Base-by-base conservation (phyloP, 2,888 invertebrate species). In the Mythimna ferrago region DNA sequence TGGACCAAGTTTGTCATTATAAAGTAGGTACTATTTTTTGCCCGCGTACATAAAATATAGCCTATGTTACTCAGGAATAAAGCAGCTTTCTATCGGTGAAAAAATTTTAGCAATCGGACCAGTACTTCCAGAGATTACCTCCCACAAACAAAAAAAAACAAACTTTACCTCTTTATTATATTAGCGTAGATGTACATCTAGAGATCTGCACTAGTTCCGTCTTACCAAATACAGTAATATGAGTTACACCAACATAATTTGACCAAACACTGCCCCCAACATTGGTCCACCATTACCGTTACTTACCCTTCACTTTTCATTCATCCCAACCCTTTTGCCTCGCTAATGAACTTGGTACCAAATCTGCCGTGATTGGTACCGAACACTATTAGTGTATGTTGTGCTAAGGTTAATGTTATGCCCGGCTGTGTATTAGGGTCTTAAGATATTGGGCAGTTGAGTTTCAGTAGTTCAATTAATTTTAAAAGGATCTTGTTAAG, bases 301-400 rank as follows among this genome's bases (percentile, higher is more conserved):
- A 67, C 56, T 16, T 38, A 57, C 81, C 77, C 76, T 61, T 80
- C 72, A 66, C 51, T 64, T 62, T 69, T 71, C 64, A 79, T 79
- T 73, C 77, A 78, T 62, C 72, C 60, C 65, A 80, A 77, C 86
- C 87, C 87, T 83, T 84, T 85, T 48, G 64, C 57, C 21, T 79
- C 79, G 63, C 70, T 88, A 87, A 89, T 88, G 86, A 87, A 84
- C 84, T 85, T 85, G 78, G 81, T 78, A 76, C 81, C 76, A 84
- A 84, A 87, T 88, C 81, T 76, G 76, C 66, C 74, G 81, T 76
- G 73, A 77, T 73, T 76, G 81, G 78, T 67, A 60, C 79, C 64
- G 80, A 64, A 73, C 72, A 76, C 84, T 79, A 82, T 84, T 86
- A 87, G 83, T 85, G 85, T 88, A 85, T 83, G 82, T 85, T 80